These are phyloP conservation scores for Anthrax anthrax DNA, from an alignment of 2,888 invertebrate species.

Conservation along the genomic window DNA sequence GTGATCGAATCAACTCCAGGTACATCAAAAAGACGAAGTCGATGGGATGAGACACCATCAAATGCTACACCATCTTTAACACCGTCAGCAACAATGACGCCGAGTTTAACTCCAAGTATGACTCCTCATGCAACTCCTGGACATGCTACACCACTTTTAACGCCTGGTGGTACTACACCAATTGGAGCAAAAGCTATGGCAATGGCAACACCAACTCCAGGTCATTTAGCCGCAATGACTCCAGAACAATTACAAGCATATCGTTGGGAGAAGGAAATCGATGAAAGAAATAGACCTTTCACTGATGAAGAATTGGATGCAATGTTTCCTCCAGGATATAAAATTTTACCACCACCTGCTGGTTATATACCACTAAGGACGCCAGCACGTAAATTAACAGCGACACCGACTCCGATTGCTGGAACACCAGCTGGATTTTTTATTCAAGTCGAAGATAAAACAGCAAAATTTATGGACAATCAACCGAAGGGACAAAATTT, in stretches of 20 bases:
- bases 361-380: slow-evolving; percentile 94
- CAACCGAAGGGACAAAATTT: slow-evolving; percentile 93
- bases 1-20: slow-evolving; percentile 91
- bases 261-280: slow-evolving; percentile 97
- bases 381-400: slow-evolving; percentile 91
- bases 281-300: slow-evolving; percentile 91
- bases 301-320: slow-evolving; percentile 95
- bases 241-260: slow-evolving; percentile 97
- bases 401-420: slow-evolving; percentile 94
- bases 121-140: slow-evolving; percentile 65
- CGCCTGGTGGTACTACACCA: slow-evolving; percentile 74
- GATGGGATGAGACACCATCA: slow-evolving; percentile 98
- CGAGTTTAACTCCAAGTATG: slow-evolving; percentile 53
- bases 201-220: slow-evolving; percentile 95
- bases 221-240: slow-evolving; percentile 94
- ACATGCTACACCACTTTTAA: slow-evolving; percentile 53
- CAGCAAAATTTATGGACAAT: slow-evolving; percentile 79
- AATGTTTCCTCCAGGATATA: slow-evolving; percentile 97
- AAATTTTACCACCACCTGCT: slow-evolving; percentile 88
- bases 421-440: slow-evolving; percentile 88
- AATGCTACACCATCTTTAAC: slow-evolving; percentile 62
- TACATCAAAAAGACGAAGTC: slow-evolving; percentile 84
- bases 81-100: slow-evolving; percentile 44
- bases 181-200: slow-evolving; percentile 94
- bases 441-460: slow-evolving; percentile 82